These are phyloP conservation scores for Archivesica marissinica DNA, from an alignment of 1,140 invertebrate genomes.

Conservation along the genomic window DNA sequence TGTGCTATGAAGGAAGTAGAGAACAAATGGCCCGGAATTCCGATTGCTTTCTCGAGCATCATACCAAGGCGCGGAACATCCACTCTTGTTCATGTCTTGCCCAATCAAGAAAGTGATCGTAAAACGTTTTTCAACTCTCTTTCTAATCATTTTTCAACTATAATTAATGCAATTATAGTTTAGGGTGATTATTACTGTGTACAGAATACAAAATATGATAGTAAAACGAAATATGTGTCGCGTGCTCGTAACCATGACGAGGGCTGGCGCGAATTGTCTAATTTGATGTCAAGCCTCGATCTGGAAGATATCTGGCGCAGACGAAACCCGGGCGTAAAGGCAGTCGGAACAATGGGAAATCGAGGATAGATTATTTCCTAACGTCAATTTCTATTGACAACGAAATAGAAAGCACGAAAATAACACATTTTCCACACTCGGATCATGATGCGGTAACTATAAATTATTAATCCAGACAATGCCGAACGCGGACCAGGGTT, in stretches of 20 bases:
- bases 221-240: background rate
- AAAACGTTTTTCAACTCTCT: background rate
- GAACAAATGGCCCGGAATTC: background rate
- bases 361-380: background rate
- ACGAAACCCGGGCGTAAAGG: background rate
- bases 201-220: background rate
- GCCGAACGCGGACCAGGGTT: background rate
- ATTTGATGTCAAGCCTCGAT: background rate
- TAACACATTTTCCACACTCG: background rate
- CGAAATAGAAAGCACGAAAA: background rate
- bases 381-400: background rate
- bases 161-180: background rate
- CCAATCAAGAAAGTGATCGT: no score
- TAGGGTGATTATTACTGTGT: background rate
- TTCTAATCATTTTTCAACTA: background rate
- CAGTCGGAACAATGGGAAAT: background rate
- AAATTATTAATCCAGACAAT: background rate
- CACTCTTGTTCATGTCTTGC: no score
- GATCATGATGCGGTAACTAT: background rate
- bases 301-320: constrained; percentile 1
- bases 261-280: background rate
- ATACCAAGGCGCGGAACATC: background rate
- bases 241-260: background rate
- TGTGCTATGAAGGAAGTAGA: background rate
- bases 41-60: background rate